A percentile compares a stretch with the other conserved stretches of the same genome.
phyloP scores from a whole-genome alignment of 2,113 vertebrate species.

The Esox niger region DNA sequence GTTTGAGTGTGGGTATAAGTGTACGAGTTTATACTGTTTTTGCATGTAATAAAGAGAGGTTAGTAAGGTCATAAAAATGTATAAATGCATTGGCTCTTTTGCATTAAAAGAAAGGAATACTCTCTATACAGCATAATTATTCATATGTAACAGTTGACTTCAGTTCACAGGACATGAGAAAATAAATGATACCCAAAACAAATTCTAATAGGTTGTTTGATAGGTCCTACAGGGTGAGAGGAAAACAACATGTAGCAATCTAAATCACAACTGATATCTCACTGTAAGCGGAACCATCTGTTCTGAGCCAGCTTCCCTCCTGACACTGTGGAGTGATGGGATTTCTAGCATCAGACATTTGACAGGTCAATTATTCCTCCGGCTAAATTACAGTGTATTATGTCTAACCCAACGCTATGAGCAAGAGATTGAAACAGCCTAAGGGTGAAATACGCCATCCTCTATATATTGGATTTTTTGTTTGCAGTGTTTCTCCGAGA shows the following conservation, averaged over 20 bases:
- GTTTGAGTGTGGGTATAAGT: background rate
- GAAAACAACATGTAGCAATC: conserved; percentile 59
- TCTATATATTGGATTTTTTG: conserved; percentile 42
- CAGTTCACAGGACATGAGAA: conserved; percentile 6
- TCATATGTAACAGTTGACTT: conserved; percentile 16
- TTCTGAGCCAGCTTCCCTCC: conserved; percentile 15
- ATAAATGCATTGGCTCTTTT: background rate
- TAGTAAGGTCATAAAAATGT: background rate
- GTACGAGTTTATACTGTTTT: background rate
- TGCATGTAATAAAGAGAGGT: background rate
- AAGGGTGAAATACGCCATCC: conserved; percentile 50
- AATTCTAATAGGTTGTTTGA: background rate
- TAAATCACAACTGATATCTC: conserved; percentile 35
- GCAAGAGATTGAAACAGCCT: conserved; percentile 53
- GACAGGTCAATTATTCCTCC: conserved; percentile 71
- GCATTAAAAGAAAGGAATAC: background rate
- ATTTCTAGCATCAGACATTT: conserved; percentile 44
- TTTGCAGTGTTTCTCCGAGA: conserved; percentile 4
- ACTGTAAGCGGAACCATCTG: conserved; percentile 10
- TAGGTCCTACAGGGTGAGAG: background rate
- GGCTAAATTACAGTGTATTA: conserved; percentile 69
- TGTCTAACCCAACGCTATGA: conserved; percentile 49
- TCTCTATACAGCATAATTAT: conserved; percentile 10
- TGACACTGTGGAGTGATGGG: conserved; percentile 45
- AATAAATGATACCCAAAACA: too few relatives aligned